phyloP scores from a whole-genome alignment of 2,797 vertebrate genomes.

The Alauda arvensis region DNA sequence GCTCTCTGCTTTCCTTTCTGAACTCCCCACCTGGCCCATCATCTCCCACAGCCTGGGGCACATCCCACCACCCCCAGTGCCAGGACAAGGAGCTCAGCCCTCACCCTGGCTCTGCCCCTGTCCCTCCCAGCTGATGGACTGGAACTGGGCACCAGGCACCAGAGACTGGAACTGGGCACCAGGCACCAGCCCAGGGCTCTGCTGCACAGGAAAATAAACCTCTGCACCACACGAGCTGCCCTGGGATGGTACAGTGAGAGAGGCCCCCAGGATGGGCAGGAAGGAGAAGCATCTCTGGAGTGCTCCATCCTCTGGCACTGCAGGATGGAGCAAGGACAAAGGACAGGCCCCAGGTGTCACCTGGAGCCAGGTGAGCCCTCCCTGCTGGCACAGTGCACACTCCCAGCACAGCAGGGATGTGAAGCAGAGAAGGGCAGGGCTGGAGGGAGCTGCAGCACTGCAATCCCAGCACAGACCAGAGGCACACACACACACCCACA shows the following conservation, averaged over 20 bases:
- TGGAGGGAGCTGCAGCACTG: accelerated
- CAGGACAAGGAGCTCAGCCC: neutral
- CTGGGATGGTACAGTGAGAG: accelerated
- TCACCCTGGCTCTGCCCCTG: neutral
- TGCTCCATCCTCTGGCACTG: accelerated
- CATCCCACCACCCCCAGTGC: neutral
- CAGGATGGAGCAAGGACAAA: neutral
- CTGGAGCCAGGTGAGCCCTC: neutral
- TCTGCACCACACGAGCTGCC: neutral
- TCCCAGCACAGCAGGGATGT: neutral
- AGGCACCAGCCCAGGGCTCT: neutral
- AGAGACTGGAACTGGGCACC: neutral
- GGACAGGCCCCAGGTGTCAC: neutral
- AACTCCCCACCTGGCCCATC: neutral
- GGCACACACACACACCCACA: too few relatives aligned
- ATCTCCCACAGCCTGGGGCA: accelerated
- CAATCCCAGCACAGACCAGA: neutral
- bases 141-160: neutral
- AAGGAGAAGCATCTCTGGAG: neutral
- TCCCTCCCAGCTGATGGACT: neutral
- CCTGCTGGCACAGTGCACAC: neutral
- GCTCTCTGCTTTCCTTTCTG: neutral
- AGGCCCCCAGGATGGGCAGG: neutral
- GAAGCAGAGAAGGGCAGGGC: neutral
- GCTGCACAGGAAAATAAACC: neutral